phyloP scores from a whole-genome alignment of 2,888 invertebrate species.

The Brachyptera putata region DNA sequence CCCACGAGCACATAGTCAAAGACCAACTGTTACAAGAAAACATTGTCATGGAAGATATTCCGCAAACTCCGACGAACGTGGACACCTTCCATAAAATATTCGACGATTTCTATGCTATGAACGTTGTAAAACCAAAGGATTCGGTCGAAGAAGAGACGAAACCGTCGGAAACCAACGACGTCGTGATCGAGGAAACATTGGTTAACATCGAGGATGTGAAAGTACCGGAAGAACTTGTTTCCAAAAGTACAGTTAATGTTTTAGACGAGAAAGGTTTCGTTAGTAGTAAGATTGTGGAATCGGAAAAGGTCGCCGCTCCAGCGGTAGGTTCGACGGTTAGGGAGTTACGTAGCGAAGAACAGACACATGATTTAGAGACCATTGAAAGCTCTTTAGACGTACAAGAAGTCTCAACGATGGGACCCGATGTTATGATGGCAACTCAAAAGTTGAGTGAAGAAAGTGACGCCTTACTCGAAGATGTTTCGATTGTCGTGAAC shows the following conservation, averaged over 20 bases:
- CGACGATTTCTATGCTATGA: constrained; percentile 6
- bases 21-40: background rate
- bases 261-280: background rate
- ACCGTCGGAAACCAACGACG: background rate
- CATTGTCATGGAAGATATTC: background rate
- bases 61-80: background rate
- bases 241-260: background rate
- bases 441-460: background rate
- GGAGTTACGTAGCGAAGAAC: too few species aligned
- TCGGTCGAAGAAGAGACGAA: background rate
- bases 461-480: background rate
- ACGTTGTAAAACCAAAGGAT: background rate
- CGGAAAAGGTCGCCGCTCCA: too few species aligned
- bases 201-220: too few species aligned
- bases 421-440: too few species aligned
- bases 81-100: constrained; percentile 7
- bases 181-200: background rate
- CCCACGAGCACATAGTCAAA: background rate
- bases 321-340: too few species aligned
- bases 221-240: too few species aligned
- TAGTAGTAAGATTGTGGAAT: too few species aligned
- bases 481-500: too few species aligned
- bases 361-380: too few species aligned
- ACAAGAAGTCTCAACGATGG: too few species aligned
- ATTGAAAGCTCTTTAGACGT: too few species aligned